Evolutionary conservation across 2,888 invertebrate species (phyloP), one percentile per base, ranked within the genome.

Genomic region (Mesopsocus fuscifrons): DNA sequence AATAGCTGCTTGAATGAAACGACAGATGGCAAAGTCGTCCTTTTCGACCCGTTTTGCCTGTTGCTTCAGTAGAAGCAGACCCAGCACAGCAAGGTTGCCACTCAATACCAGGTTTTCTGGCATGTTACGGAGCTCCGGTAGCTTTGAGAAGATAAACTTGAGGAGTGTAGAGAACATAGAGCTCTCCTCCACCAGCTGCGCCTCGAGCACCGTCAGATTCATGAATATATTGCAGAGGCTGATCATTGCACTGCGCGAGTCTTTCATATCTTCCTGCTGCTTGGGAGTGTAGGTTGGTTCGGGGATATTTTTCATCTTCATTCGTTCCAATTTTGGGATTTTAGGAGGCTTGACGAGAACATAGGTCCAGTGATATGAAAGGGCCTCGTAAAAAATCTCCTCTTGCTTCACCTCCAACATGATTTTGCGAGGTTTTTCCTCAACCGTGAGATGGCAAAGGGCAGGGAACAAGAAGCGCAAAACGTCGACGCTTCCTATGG

Each of bases 171-270:
- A 74, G 57, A 89, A 89, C 9, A 79, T 63, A 41, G 72, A 63
- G 46, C 81, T 79, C 49, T 77, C 76, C 56, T 84, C 82, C 4
- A 87, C 84, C 38, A 82, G 63, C 59, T 82, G 81, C 0, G 82
- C 76, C 52, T 91, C 91, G 46, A 91, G 61, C 0, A 91, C 91
- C 11, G 85, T 82, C 2, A 92, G 68, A 57, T 92, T 92, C 82
- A 92, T 87, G 50, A 92, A 75, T 45, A 89, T 79, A 56, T 89
- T 89, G 60, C 89, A 91, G 22, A 85, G 71, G 50, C 88, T 84
- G 48, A 84, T 77, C 69, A 92, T 79, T 0, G 88, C 85, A 2
- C 75, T 68, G 46, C 85, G 72, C 0, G 87, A 82, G 58, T 84
- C 82, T 54, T 78, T 77, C 77, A 85, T 84, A 50, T 82, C 79